phyloP scores from a whole-genome alignment of 2,113 vertebrate genomes.

The Ramphastos sulfuratus region DNA sequence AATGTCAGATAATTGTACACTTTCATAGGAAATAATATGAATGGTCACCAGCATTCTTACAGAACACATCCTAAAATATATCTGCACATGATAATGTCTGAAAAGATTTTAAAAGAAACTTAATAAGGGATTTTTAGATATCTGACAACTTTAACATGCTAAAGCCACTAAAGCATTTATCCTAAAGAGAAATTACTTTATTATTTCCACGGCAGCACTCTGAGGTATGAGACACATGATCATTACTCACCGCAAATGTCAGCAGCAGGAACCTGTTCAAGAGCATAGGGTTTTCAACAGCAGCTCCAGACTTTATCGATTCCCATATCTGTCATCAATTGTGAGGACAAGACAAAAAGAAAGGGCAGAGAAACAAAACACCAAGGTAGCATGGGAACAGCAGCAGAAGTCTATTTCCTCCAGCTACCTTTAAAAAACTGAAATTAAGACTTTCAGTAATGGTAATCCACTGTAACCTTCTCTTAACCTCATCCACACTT shows the following conservation, averaged over 20 bases:
- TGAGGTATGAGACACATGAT: not conserved
- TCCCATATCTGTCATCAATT: constrained; percentile 87
- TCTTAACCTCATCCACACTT: not conserved
- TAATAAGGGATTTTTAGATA: not conserved
- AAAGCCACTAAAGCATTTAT: not conserved
- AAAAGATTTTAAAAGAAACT: too few species aligned
- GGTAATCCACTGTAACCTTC: not conserved
- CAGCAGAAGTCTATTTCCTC: not conserved
- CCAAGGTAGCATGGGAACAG: not conserved
- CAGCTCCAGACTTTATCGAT: constrained; percentile 86
- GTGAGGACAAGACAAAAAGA: not conserved
- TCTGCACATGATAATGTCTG: not conserved
- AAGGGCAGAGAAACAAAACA: not conserved
- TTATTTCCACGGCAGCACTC: not conserved
- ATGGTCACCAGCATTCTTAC: not conserved
- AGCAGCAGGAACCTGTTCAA: constrained; percentile 92
- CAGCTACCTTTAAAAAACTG: not conserved
- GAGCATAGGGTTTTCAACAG: constrained; percentile 85
- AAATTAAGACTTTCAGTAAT: not conserved
- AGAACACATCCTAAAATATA: not conserved
- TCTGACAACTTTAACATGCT: not conserved
- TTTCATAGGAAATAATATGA: not conserved
- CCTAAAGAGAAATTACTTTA: not conserved
- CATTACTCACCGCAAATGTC: constrained; percentile 90
- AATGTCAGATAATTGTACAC: accelerated